phyloP scores from a whole-genome alignment of 2,888 invertebrate genomes.

The Dione vanillae region DNA sequence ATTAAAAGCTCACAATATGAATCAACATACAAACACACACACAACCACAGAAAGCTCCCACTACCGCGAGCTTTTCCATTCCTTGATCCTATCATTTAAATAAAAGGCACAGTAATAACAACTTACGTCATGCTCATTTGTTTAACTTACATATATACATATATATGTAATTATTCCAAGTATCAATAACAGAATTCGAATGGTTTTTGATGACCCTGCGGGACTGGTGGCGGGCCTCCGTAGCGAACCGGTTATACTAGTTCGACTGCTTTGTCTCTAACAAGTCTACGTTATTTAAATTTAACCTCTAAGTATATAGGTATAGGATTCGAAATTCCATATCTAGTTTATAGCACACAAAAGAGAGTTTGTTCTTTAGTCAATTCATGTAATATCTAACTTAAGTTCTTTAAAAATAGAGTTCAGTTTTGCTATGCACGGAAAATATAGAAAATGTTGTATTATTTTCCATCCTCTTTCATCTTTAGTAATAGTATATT shows the following conservation, averaged over 20 bases:
- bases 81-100: background rate
- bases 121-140: slow-evolving; percentile 20
- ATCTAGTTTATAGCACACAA: background rate
- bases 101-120: slow-evolving; percentile 10
- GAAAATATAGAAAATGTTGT: slow-evolving; percentile 8
- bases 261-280: slow-evolving; percentile 51
- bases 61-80: background rate
- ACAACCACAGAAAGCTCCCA: background rate
- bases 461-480: slow-evolving; percentile 18
- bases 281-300: slow-evolving; percentile 46
- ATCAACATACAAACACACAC: background rate
- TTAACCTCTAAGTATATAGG: accelerated
- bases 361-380: background rate
- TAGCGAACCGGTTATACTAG: slow-evolving; percentile 66
- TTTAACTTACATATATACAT: slow-evolving; percentile 12
- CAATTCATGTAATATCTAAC: background rate
- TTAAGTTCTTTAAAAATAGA: background rate
- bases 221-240: slow-evolving; percentile 68
- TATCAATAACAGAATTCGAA: slow-evolving; percentile 28
- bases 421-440: background rate
- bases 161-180: slow-evolving; percentile 26
- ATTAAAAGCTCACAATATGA: background rate
- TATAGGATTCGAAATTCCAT: slow-evolving; percentile 5
- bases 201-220: slow-evolving; percentile 62
- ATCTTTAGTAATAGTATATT: background rate